phyloP scores from a whole-genome alignment of 2,888 invertebrate species.

The Dynastes hyllus region DNA sequence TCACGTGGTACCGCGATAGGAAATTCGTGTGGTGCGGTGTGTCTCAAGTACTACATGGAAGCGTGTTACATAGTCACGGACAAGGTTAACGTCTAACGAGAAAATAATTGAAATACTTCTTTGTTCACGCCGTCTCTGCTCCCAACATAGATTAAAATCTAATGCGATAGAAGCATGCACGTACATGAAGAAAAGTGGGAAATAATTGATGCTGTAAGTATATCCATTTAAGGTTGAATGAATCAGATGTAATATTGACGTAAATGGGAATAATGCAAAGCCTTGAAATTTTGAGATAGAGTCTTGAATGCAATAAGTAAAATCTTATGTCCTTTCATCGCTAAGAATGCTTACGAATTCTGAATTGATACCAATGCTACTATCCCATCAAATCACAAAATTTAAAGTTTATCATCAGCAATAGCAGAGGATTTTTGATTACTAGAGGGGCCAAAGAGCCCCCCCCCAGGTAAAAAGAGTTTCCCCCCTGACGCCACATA shows the following conservation, averaged over 20 bases:
- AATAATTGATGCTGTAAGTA: slow-evolving; percentile 14
- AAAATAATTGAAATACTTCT: slow-evolving; percentile 46
- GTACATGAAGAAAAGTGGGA: background rate
- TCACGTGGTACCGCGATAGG: slow-evolving; percentile 28
- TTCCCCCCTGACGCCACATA: too few species aligned
- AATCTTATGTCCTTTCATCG: too few species aligned
- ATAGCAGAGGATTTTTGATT: too few species aligned
- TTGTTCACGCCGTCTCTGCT: slow-evolving; percentile 6
- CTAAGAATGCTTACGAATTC: too few species aligned
- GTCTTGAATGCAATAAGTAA: too few species aligned
- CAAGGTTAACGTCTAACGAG: slow-evolving; percentile 48
- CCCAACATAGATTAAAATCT: background rate
- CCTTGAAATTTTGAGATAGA: too few species aligned
- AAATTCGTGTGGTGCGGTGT: slow-evolving; percentile 28
- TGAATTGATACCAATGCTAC: too few species aligned
- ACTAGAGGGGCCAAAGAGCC: too few species aligned
- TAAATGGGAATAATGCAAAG: background rate
- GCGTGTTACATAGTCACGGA: slow-evolving; percentile 42
- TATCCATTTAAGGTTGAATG: background rate
- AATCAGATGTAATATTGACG: slow-evolving; percentile 12
- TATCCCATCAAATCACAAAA: too few species aligned
- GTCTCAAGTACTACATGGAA: background rate
- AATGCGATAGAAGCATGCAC: slow-evolving; percentile 10
- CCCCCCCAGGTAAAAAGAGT: too few species aligned
- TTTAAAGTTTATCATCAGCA: too few species aligned